These are phyloP conservation scores for Temnothorax longispinosus DNA, from an alignment of 1,140 invertebrate genomes.

Conservation along the genomic window DNA sequence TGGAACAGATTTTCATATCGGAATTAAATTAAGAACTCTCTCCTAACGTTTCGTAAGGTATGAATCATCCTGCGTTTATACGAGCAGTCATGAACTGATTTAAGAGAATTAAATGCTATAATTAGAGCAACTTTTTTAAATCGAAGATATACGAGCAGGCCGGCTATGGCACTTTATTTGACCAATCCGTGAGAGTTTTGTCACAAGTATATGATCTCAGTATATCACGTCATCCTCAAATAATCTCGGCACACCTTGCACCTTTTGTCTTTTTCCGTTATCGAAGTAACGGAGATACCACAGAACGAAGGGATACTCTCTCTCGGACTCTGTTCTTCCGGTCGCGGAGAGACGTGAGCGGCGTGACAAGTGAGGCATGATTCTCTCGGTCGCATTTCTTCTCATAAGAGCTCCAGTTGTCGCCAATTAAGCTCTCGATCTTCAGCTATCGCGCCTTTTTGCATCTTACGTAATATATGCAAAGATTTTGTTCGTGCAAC, in stretches of 20 bases:
- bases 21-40: not conserved
- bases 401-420: constrained; percentile 40
- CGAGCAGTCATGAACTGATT: constrained; percentile 12
- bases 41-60: not conserved
- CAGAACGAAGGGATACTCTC: constrained; percentile 39
- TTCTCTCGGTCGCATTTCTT: constrained; percentile 50
- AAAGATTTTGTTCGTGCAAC: not conserved
- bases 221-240: not conserved
- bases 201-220: not conserved
- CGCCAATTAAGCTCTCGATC: constrained; percentile 61
- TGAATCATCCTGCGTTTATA: constrained; percentile 16
- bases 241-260: not conserved
- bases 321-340: constrained; percentile 68
- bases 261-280: constrained; percentile 59
- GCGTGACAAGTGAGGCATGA: constrained; percentile 53
- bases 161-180: not conserved
- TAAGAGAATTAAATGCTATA: not conserved
- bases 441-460: constrained; percentile 16
- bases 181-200: not conserved
- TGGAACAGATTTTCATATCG: not conserved
- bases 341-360: constrained; percentile 51
- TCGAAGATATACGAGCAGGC: not conserved
- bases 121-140: constrained; percentile 9
- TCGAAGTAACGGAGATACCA: constrained; percentile 4
- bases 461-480: not conserved